These are phyloP conservation scores for Spea hammondii DNA, from an alignment of 2,797 vertebrate species.

Conservation along the genomic window DNA sequence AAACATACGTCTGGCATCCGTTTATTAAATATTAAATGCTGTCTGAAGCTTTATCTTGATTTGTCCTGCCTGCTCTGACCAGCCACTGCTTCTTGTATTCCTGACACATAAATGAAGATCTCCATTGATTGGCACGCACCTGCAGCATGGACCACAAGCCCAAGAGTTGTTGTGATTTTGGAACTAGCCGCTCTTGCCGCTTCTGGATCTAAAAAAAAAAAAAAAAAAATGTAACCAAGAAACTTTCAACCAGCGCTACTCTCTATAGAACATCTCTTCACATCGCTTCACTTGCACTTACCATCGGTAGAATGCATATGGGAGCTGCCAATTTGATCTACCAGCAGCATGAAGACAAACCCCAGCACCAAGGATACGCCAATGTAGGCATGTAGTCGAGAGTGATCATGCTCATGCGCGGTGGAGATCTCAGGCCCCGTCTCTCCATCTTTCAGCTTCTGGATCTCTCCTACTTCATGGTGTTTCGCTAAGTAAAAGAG, in stretches of 20 bases:
- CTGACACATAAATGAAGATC: no score
- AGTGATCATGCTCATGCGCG: constrained; percentile 77
- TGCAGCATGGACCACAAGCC: constrained; percentile 96
- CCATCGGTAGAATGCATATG: constrained; percentile 89
- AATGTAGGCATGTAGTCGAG: constrained; percentile 88
- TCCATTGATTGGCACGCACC: constrained; percentile 64
- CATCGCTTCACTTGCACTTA: constrained; percentile 58
- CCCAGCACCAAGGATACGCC: constrained; percentile 93
- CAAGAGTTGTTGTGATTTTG: constrained; percentile 94
- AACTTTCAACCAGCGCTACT: neutral
- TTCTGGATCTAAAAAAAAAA: constrained; percentile 82
- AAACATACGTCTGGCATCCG: no score
- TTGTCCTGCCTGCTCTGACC: no score
- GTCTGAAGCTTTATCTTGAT: no score
- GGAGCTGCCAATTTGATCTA: constrained; percentile 94
- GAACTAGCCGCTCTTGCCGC: constrained; percentile 81
- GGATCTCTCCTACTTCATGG: constrained; percentile 69
- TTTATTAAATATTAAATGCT: no score
- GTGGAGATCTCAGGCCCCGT: constrained; percentile 66
- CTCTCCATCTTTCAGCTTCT: constrained; percentile 68
- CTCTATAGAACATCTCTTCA: no score
- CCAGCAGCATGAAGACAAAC: constrained; percentile 97
- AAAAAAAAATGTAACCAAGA: neutral
- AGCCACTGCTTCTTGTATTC: no score
- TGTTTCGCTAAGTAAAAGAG: constrained; percentile 65